Base-by-base conservation (phyloP, 2,113 vertebrate genomes). In the Thunnus maccoyii region DNA sequence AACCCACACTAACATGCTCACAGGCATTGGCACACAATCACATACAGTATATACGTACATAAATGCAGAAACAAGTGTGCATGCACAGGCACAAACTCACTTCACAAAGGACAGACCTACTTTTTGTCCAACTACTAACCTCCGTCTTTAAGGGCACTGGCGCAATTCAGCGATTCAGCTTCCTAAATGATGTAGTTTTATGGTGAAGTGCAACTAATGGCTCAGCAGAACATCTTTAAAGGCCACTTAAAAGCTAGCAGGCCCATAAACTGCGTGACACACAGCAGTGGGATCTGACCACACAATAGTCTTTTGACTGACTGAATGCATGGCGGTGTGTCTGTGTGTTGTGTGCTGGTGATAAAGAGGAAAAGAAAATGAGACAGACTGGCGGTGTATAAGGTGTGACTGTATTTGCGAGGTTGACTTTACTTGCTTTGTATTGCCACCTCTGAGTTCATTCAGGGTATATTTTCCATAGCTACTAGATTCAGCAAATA, bases 191-290 rank as follows among this genome's bases (percentile, higher is more conserved):
- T 92, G 83, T 77, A 78, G 77, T 90, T 93, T 93, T 87, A 92
- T 87, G 90, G 83, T 86, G 79, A 91, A 92, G 89, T 90, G 90
- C 90, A 82, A 74, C 87, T 95, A 94, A 95, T 94, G 91, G 93
- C 90, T 79, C 88, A 79, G 83, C 68, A 80, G 87, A 89, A 87
- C 70, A 81, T 86, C 86, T 83, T 93, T 77, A 90, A 94, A 91
- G 88, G 87, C 78, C 89, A 89, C 93, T 94, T 94, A 94, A 91
- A 93, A 93, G 86, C 87, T 80, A 76, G 82, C 73, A 81, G 81
- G 82, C 78, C 70, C 84, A 88, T 91, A 94, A 91, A 92, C 80
- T 83, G 85, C 30, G 75, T 88, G 91, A 94, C 88, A 91, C 88
- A 83, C 86, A 89, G 82, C 78, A 83, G 77, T 72, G 66, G 86